phyloP scores from a whole-genome alignment of 1,140 invertebrate genomes.

The Sminthurinus signatus region DNA sequence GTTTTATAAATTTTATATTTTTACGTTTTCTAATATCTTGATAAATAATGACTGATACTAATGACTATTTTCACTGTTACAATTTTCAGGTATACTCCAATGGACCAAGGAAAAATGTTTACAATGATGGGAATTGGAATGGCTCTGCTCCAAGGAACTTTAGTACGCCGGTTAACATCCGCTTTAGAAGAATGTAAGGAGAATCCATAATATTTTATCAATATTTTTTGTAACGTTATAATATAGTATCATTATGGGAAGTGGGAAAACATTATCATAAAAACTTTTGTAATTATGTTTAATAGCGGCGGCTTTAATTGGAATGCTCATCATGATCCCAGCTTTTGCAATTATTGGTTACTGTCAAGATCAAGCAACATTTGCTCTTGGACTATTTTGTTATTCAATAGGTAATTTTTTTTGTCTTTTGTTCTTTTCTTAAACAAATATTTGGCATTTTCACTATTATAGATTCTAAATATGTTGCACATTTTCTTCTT shows the following conservation, averaged over 20 bases:
- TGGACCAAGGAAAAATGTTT: constrained; percentile 98
- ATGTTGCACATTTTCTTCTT: too few species aligned
- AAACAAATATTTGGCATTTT: too few species aligned
- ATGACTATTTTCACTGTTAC: background rate
- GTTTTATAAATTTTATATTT: too few species aligned
- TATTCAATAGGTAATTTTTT: constrained; percentile 31
- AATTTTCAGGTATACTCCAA: constrained; percentile 65
- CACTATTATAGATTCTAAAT: too few species aligned
- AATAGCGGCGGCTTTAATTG: constrained; percentile 56
- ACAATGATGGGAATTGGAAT: constrained; percentile 87
- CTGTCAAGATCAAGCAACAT: constrained; percentile 6
- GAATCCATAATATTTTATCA: too few species aligned
- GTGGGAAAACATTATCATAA: constrained; percentile 89
- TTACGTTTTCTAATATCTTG: too few species aligned
- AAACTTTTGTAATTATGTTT: constrained; percentile 71
- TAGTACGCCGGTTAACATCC: constrained; percentile 59
- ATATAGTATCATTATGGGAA: constrained; percentile 81
- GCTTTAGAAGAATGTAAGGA: too few species aligned
- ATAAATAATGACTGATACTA: background rate
- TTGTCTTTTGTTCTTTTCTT: background rate
- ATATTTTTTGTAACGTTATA: too few species aligned
- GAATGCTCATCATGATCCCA: constrained; percentile 35
- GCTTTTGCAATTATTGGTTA: constrained; percentile 33
- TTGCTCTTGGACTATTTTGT: constrained; percentile 22
- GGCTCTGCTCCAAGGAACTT: constrained; percentile 86